phyloP scores from a whole-genome alignment of 2,113 vertebrate genomes.

The human region GRCh38 chr15:69405001-69405500 shows the following conservation, averaged over 20 bases:
- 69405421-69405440: conserved; percentile 52
- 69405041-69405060: neutral
- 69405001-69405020: neutral
- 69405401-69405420: conserved; percentile 62
- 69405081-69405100: neutral
- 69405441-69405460: neutral
- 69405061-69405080: neutral
- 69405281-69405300: neutral
- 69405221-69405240: neutral
- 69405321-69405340: neutral
- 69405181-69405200: neutral
- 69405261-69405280: conserved; percentile 31
- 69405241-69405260: neutral
- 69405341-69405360: neutral
- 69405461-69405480: conserved; percentile 27
- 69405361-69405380: conserved; percentile 23
- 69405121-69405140: neutral
- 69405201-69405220: neutral
- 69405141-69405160: conserved; percentile 5
- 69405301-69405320: neutral
- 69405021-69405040: neutral
- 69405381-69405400: neutral
- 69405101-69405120: neutral
- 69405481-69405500: conserved; percentile 32
- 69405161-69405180: conserved; percentile 27